Percentiles rank a stretch among this genome's conserved stretches.
These are phyloP conservation scores for Dolichomitus sp. DNA, from an alignment of 2,888 invertebrate genomes.

Conservation along the genomic window DNA sequence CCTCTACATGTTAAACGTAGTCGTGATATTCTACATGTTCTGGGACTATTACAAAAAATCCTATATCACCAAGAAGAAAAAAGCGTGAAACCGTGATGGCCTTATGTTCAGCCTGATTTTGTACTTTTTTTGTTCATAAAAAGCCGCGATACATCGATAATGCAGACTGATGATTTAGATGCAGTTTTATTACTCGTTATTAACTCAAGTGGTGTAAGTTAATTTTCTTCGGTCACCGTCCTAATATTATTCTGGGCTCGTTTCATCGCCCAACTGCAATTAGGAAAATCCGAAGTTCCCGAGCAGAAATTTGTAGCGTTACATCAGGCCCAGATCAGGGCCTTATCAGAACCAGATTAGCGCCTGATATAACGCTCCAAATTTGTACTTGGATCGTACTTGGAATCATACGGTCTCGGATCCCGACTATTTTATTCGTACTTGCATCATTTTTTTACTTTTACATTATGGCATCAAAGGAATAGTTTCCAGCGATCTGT, in stretches of 20 bases:
- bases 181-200: slow-evolving; percentile 41
- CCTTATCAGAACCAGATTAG: too few relatives aligned
- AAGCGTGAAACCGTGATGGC: slow-evolving; percentile 70
- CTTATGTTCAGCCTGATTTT: slow-evolving; percentile 62
- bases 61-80: slow-evolving; percentile 85
- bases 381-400: too few relatives aligned
- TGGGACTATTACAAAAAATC: slow-evolving; percentile 90
- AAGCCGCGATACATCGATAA: slow-evolving; percentile 56
- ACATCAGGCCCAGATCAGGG: too few relatives aligned
- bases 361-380: too few relatives aligned
- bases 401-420: not conserved
- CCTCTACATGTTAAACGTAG: slow-evolving; percentile 89
- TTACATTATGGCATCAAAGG: not conserved
- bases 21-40: slow-evolving; percentile 91
- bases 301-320: too few relatives aligned
- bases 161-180: slow-evolving; percentile 51
- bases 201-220: slow-evolving; percentile 37
- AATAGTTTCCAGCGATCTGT: slow-evolving; percentile 5
- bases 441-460: slow-evolving; percentile 3
- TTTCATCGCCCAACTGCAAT: not conserved
- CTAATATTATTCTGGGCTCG: not conserved
- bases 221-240: slow-evolving; percentile 35
- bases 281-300: not conserved
- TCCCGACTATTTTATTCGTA: not conserved
- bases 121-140: slow-evolving; percentile 56